phyloP scores from a whole-genome alignment of 2,113 vertebrate species.

The Spheniscus mendiculus region DNA sequence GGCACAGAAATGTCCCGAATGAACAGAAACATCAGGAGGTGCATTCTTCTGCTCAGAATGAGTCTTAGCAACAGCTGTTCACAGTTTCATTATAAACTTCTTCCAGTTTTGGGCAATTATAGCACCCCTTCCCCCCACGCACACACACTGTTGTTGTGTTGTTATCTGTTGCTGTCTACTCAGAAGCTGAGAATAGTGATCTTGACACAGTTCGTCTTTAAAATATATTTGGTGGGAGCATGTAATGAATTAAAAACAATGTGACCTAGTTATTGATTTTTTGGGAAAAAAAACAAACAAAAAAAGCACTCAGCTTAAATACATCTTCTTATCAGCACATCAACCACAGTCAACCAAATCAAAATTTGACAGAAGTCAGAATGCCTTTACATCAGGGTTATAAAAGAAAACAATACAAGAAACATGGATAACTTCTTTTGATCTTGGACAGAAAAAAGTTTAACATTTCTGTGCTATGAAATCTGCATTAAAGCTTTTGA shows the following conservation, averaged over 20 bases:
- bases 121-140: not conserved
- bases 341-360: not conserved
- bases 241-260: not conserved
- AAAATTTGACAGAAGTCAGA: not conserved
- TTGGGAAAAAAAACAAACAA: fast-evolving
- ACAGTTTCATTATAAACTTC: slow-evolving; percentile 4
- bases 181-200: not conserved
- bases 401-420: not conserved
- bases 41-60: slow-evolving; percentile 40
- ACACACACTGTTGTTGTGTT: not conserved
- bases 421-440: not conserved
- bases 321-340: not conserved
- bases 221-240: not conserved
- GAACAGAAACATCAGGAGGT: slow-evolving; percentile 44
- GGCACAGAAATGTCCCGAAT: slow-evolving; percentile 37
- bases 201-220: not conserved
- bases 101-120: not conserved
- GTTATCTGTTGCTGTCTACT: not conserved
- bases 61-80: slow-evolving; percentile 18
- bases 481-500: not conserved
- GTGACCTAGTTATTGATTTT: not conserved
- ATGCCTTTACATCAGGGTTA: not conserved
- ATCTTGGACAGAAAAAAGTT: not conserved
- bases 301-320: not conserved
- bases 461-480: not conserved